Evolutionary conservation across 2,113 vertebrate species (phyloP).

Genomic region (Sceloporus tristichus): DNA sequence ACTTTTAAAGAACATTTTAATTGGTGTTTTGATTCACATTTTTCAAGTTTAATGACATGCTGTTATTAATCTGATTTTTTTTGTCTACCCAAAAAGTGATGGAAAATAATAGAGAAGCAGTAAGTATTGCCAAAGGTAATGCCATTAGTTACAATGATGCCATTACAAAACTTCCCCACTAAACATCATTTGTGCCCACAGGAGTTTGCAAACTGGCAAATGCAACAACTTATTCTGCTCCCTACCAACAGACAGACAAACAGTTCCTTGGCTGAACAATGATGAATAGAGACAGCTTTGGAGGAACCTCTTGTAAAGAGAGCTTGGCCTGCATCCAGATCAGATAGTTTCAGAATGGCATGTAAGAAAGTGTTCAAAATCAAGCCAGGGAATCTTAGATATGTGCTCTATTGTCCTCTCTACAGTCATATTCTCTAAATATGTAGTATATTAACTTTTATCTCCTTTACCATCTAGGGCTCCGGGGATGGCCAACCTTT

Average conservation of each 20-base stretch:
- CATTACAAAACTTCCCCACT: neutral
- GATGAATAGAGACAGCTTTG: conserved; percentile 23
- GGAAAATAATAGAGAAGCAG: too few species aligned
- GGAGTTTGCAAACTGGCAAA: neutral
- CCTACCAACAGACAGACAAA: neutral
- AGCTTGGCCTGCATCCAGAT: neutral
- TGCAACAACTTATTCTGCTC: neutral
- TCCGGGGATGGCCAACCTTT: too few species aligned
- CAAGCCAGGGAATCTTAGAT: accelerated
- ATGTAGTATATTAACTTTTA: neutral
- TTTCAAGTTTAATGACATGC: too few species aligned
- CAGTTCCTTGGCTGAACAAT: neutral
- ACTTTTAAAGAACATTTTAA: too few species aligned
- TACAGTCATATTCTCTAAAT: neutral
- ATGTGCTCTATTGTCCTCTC: neutral
- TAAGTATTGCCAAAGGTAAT: too few species aligned
- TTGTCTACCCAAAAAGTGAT: too few species aligned
- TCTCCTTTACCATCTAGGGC: neutral
- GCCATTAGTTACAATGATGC: too few species aligned
- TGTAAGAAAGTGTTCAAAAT: neutral
- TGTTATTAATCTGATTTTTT: too few species aligned
- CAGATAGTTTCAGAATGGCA: neutral
- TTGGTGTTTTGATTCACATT: too few species aligned
- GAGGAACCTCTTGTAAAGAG: neutral
- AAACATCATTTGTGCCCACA: neutral